phyloP scores from a whole-genome alignment of 2,797 vertebrate genomes.

The Cynopterus sphinx region DNA sequence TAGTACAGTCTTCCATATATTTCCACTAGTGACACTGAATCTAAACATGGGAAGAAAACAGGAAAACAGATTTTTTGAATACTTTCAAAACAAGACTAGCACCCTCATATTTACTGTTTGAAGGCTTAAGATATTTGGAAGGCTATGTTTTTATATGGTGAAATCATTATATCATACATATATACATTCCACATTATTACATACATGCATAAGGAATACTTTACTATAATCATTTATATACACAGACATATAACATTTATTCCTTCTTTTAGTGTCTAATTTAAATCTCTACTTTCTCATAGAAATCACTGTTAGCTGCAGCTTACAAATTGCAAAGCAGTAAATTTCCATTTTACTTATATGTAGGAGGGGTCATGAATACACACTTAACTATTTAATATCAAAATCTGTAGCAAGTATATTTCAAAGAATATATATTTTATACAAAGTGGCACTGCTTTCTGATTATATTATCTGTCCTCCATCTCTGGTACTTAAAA shows the following conservation, averaged over 20 bases:
- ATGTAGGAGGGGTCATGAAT: neutral
- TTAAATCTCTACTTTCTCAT: constrained; percentile 36
- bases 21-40: neutral
- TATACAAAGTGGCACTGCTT: neutral
- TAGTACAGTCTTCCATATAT: neutral
- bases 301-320: constrained; percentile 24
- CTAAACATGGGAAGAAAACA: constrained; percentile 8
- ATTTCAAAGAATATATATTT: constrained; percentile 22
- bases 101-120: constrained; percentile 11
- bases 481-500: neutral
- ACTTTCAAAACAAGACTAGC: neutral
- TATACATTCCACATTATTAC: neutral
- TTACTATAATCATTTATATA: neutral
- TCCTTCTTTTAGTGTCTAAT: neutral
- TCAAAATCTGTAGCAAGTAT: constrained; percentile 26
- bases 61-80: constrained; percentile 18
- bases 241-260: neutral
- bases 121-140: constrained; percentile 25
- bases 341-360: constrained; percentile 15
- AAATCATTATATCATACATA: neutral
- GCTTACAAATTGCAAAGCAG: constrained; percentile 47
- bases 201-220: neutral
- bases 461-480: neutral
- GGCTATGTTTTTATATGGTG: neutral
- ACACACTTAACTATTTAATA: constrained; percentile 7